A percentile compares a stretch with the other conserved stretches of the same genome.
phyloP scores from a whole-genome alignment of 2,888 invertebrate species.

The Acronicta alni region DNA sequence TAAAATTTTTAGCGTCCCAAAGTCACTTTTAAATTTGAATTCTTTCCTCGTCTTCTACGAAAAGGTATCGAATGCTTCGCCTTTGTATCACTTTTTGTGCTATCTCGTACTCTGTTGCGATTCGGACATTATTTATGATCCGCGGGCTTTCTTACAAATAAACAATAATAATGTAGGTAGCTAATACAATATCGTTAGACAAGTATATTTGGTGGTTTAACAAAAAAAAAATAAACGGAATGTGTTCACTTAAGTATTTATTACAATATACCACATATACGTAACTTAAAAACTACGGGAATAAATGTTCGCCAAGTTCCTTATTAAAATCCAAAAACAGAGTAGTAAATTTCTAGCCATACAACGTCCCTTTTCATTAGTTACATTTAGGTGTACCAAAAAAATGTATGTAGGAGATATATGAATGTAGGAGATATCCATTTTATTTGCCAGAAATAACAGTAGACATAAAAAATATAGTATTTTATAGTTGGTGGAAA shows the following conservation, averaged over 20 bases:
- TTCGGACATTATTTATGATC: constrained; percentile 82
- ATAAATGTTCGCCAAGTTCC: neutral
- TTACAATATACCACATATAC: too few species aligned
- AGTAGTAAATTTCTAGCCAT: neutral
- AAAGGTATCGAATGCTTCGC: constrained; percentile 87
- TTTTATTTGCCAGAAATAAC: too few species aligned
- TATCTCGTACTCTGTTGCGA: constrained; percentile 78
- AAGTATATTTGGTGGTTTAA: too few species aligned
- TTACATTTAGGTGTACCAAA: neutral
- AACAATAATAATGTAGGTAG: constrained; percentile 54
- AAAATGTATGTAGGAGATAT: too few species aligned
- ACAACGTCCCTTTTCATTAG: constrained; percentile 1
- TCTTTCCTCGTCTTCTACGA: constrained; percentile 87
- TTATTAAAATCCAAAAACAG: neutral
- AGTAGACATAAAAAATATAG: too few species aligned
- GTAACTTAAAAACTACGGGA: too few species aligned
- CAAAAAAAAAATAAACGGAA: too few species aligned
- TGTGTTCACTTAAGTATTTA: too few species aligned
- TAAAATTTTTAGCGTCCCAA: constrained; percentile 77
- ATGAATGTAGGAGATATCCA: too few species aligned
- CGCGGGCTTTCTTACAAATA: constrained; percentile 67
- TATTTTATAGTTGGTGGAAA: too few species aligned
- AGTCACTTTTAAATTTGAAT: constrained; percentile 85
- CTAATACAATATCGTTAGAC: constrained; percentile 27
- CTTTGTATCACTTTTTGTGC: constrained; percentile 88